Percentiles rank a stretch among this genome's conserved stretches.
phyloP scores from a whole-genome alignment of 2,797 vertebrate genomes.

The Clarias fuscus region DNA sequence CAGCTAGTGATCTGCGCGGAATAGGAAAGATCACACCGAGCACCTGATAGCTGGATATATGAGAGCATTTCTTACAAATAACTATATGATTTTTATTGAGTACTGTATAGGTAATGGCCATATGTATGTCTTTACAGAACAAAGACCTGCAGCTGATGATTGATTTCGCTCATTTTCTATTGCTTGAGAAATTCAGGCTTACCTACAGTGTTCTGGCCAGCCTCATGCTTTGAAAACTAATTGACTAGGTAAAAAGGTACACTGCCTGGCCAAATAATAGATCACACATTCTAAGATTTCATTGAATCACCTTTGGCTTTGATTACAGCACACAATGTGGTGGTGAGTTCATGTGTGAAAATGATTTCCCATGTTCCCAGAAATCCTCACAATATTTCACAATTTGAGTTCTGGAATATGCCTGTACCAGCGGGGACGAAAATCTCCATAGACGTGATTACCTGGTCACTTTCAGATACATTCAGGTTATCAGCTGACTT shows the following conservation, averaged over 20 bases:
- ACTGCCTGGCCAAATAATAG: too few relatives aligned
- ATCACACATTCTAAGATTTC: too few relatives aligned
- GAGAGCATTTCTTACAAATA: slow-evolving; percentile 44
- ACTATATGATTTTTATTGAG: slow-evolving; percentile 42
- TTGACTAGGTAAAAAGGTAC: background rate
- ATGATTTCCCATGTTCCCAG: too few relatives aligned
- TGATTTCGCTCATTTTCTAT: slow-evolving; percentile 27
- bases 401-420: too few relatives aligned
- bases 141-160: slow-evolving; percentile 30
- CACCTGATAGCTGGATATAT: slow-evolving; percentile 49
- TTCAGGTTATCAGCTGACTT: too few relatives aligned
- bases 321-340: too few relatives aligned
- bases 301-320: too few relatives aligned
- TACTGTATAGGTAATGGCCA: background rate
- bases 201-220: background rate
- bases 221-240: background rate
- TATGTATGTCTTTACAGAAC: slow-evolving; percentile 16
- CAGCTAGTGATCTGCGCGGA: slow-evolving; percentile 7
- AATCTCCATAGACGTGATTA: too few relatives aligned
- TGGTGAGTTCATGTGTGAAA: too few relatives aligned
- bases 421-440: too few relatives aligned
- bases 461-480: too few relatives aligned
- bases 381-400: too few relatives aligned
- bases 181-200: slow-evolving; percentile 12
- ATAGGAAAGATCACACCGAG: slow-evolving; percentile 27